Conservation (phyloP, 2,113 vertebrate species). For the Campylomormyrus tamandua region DNA sequence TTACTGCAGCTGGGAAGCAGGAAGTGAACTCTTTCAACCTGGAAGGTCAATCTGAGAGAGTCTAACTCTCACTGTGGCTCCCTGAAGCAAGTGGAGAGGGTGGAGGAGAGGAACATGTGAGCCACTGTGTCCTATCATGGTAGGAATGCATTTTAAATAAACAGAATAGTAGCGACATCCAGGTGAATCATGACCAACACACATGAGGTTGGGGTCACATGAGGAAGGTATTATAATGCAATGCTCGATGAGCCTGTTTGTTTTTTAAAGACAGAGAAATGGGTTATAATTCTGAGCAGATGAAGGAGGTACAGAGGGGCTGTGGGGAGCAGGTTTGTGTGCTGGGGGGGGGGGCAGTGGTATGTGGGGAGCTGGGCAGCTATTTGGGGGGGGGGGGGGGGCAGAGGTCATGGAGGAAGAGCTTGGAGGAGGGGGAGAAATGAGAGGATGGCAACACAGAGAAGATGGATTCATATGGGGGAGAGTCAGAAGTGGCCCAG, state of each 20-base stretch:
- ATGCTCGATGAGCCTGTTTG: neutral
- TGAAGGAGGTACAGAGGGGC: neutral
- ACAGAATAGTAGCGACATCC: neutral
- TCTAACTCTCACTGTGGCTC: neutral
- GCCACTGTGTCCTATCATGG: neutral
- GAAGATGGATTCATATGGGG: neutral
- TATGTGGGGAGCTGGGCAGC: neutral
- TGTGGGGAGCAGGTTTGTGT: neutral
- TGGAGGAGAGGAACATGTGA: neutral
- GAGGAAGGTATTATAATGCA: neutral
- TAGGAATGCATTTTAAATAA: neutral
- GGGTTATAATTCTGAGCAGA: neutral
- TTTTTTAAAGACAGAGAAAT: neutral
- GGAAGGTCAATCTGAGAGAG: neutral
- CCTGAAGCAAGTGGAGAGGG: neutral
- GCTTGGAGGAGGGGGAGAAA: neutral
- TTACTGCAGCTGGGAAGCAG: neutral
- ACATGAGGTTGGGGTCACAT: neutral
- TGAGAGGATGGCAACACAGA: neutral
- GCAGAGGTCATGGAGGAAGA: neutral
- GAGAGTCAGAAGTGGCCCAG: neutral
- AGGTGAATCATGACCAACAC: neutral
- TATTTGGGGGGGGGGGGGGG: neutral
- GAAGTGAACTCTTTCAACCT: neutral
- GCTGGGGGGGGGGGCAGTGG: neutral